Base-by-base conservation (phyloP, 2,797 vertebrate genomes). In the Gadopsis bispinosus region DNA sequence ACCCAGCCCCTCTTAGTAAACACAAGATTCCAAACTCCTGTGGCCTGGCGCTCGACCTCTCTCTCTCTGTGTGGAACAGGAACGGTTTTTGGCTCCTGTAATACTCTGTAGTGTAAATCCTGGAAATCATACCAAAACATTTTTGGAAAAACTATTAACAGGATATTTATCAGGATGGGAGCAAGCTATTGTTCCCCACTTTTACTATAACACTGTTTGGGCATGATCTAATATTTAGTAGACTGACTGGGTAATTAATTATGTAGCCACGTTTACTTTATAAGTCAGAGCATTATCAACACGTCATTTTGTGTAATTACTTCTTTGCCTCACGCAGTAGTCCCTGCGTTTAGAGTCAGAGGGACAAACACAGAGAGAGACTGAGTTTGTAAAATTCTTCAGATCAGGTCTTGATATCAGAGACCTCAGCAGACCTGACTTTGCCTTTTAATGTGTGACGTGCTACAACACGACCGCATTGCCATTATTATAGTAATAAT, bases 1-100 rank as follows among this genome's bases (percentile, higher is more conserved):
- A 43, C 89, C 81, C 80, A 77, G 69, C 72, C 79, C 80, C 83
- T 80, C 71, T 91, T 55, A 79, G 84, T 93, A 93, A 94, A 94
- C 91, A 89, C 31, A 9, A 51, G 80, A 81, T 71, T 84, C 81
- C 71, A 65, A 69, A 79, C 70, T 80, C 68, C 63, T 65, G 43
- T 59, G 75, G 56, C 67, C 64, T 53, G n/a, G 41, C 19, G 29
- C 61, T 70, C 81, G 35, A 45, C 84, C 69, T 67, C 62, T 62
- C 53, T 61, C 26, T 61, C 26, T 85, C 53, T 72, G 50, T 76
- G 67, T 70, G 45, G 14, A 77, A 77, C 9, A 14, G 64, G 55
- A 64, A n/a, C 2, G 33, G 14, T 61, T 77, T 81, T 80, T 75
- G 80, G 83, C 72, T 41, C 51, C 39, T 50, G 16, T 16, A 22